Conservation (phyloP, 2,797 vertebrate species). For the Avahi laniger region DNA sequence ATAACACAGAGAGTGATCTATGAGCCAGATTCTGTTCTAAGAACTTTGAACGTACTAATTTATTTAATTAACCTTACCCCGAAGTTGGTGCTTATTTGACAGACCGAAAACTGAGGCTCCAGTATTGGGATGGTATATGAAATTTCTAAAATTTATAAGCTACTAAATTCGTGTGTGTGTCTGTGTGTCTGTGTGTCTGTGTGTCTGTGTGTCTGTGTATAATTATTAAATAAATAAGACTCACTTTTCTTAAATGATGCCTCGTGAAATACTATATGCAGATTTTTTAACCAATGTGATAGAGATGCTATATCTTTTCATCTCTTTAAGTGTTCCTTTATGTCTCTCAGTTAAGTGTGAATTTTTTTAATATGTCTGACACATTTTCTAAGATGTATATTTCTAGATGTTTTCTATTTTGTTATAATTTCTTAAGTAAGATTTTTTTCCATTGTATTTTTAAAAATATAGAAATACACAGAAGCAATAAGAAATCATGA, state of each 20-base stretch:
- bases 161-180: fast-evolving
- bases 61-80: fast-evolving
- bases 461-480: not conserved
- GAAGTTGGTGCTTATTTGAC: not conserved
- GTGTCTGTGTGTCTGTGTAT: not conserved
- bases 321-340: too few species aligned
- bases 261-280: not conserved
- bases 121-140: fast-evolving
- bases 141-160: not conserved
- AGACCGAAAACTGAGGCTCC: not conserved
- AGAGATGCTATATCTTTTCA: fast-evolving
- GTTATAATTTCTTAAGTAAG: not conserved
- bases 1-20: fast-evolving
- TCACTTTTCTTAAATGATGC: not conserved
- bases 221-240: not conserved
- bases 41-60: fast-evolving
- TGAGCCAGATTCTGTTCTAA: fast-evolving
- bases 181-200: not conserved
- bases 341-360: not conserved
- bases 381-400: not conserved
- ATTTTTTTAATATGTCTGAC: not conserved
- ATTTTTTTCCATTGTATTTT: not conserved
- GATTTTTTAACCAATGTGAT: not conserved
- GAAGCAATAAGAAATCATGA: not conserved
- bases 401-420: not conserved